Base-by-base conservation (phyloP, 1,140 invertebrate species). In the Araneus ventricosus region DNA sequence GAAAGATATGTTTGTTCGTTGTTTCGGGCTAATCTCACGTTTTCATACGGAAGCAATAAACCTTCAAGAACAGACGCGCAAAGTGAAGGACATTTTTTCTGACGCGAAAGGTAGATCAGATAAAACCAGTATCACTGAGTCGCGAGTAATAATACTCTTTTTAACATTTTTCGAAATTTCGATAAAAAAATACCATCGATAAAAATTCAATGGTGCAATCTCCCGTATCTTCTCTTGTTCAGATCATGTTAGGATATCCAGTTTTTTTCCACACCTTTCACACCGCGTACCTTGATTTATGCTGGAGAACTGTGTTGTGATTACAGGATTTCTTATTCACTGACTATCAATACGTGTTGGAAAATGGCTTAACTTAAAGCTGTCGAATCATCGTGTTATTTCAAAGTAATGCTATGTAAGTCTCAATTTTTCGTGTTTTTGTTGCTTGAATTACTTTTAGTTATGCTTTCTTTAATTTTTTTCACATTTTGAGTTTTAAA, bases 31-130 rank as follows among this genome's bases (percentile, higher is more conserved):
- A 17, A 8, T 75, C 20, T 75, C 70, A 75, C 70, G 70, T 75
- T 75, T 75, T 75, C 63, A n/a, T 52, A 37, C 30, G 30, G 30
- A 75, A 75, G 70, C 34, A 75, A 75, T 75, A 75, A 75, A 75
- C 70, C 6, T 75, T 20, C 30, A 75, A 75, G 70, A 75, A 30
- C 70, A 75, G 70, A 75, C 70, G 27, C 14, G 34, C 2, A 70
- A 27, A 24, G 4, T 70, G 27, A 37, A 75, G 30, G 70, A 75
- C 34, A 4, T 20, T 75, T 75, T 70, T 75, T 75, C 37, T 5
- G 8, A 27, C 10, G n/a, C 8, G 10, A 14, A 6, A 17, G 70
- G 34, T 27, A 22, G 7, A 75, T 20, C 70, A 75, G 70, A 75
- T 75, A 75, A 75, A 34, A 2, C 30, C 4, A 75, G 1, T 75